Base-by-base conservation (phyloP, 1,140 invertebrate genomes). In the Chionoecetes opilio region DNA sequence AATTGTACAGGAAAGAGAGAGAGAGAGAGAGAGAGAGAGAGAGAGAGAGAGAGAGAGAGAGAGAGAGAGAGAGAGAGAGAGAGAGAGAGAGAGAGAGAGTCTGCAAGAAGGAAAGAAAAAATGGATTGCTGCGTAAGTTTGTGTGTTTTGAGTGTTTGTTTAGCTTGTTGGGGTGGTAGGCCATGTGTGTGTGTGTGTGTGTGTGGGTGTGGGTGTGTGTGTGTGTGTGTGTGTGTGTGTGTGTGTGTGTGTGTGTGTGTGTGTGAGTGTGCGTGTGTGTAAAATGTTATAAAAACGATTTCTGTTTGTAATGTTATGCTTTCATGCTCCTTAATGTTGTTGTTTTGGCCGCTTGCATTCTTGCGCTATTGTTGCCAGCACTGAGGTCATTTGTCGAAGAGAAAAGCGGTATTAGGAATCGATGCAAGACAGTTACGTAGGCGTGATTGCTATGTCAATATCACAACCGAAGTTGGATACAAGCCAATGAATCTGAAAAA, bases 231-330 rank as follows among this genome's bases (percentile, higher is more conserved):
- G 63, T n/a, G 63, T 75, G 21, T 75, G 63, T 75, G 21, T 75
- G n/a, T 75, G 21, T 75, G n/a, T 75, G 63, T 75, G 63, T 75
- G 63, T 75, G 63, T 75, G 63, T 75, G 63, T 75, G 63, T 75
- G 63, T 75, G 63, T 75, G 63, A n/a, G 63, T 75, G 63, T 75
- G 63, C n/a, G 63, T 75, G 63, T 75, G 63, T 75, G 63, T 75
- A 26, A n/a, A n/a, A 26, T 75, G 63, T 75, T n/a, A 75, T 75
- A n/a, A 21, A 21, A n/a, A n/a, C 8, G 63, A n/a, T 75, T 75
- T 75, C 5, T 75, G 63, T n/a, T 17, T n/a, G n/a, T 21, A n/a
- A 26, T n/a, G 26, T n/a, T n/a, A 75, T 75, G n/a, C n/a, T 75
- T 75, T 75, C 21, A n/a, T 75, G 21, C 63, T n/a, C 26, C n/a